Percentiles rank a stretch among this genome's conserved stretches.
These are phyloP conservation scores for Oryctes rhinoceros DNA, from an alignment of 1,140 invertebrate species.

Conservation along the genomic window DNA sequence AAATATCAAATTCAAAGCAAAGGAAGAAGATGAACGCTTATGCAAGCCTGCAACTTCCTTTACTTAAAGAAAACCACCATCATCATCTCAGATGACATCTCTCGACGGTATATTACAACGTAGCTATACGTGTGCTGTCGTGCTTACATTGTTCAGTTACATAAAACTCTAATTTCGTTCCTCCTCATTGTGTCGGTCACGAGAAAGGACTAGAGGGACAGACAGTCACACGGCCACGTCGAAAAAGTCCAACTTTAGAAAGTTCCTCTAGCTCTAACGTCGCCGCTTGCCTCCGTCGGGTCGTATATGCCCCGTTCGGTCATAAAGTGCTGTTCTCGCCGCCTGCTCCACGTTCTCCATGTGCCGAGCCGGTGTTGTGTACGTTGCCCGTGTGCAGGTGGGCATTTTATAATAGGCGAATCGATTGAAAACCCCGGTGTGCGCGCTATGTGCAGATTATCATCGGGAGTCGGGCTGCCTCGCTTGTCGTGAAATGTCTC, in stretches of 20 bases:
- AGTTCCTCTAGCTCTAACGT: background rate
- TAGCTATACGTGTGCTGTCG: background rate
- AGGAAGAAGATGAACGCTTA: background rate
- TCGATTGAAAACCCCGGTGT: constrained; percentile 24
- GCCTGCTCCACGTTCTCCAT: background rate
- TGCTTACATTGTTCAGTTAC: constrained; percentile 25
- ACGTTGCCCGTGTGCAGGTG: constrained; percentile 11
- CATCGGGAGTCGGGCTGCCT: constrained; percentile 23
- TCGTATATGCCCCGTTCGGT: background rate
- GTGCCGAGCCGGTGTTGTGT: background rate
- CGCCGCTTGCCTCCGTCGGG: background rate
- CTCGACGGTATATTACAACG: background rate
- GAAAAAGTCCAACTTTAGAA: constrained; percentile 25
- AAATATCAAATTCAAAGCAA: background rate
- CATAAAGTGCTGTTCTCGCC: background rate
- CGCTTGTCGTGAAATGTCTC: constrained; percentile 31
- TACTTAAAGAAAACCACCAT: background rate
- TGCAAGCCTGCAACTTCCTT: background rate
- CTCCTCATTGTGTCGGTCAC: constrained; percentile 23
- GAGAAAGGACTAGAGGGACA: background rate
- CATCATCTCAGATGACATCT: constrained; percentile 18
- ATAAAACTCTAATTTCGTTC: constrained; percentile 35
- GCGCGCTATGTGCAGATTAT: constrained; percentile 21
- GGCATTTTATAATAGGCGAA: constrained; percentile 33
- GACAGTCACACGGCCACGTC: background rate